Evolutionary conservation across 2,797 vertebrate genomes (phyloP).

Genomic region (Heteromormyrus szaboi): DNA sequence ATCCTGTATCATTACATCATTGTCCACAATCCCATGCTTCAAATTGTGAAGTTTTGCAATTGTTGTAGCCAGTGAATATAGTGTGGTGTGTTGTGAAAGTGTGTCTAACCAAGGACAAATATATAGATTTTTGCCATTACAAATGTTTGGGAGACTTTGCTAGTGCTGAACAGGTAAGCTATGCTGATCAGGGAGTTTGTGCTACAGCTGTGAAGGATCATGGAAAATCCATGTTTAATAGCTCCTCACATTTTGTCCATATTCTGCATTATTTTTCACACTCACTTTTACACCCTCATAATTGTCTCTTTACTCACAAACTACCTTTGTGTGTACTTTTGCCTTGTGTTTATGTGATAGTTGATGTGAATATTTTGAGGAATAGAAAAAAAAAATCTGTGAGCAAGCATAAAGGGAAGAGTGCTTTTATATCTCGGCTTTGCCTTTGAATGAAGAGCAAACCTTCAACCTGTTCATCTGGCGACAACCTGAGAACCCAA

Average conservation of each 20-base stretch:
- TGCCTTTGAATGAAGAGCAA: background rate
- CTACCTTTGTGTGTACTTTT: background rate
- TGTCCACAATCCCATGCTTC: background rate
- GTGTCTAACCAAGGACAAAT: slow-evolving; percentile 42
- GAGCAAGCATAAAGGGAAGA: background rate
- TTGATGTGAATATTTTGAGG: background rate
- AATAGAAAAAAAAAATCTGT: background rate
- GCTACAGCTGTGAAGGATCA: background rate
- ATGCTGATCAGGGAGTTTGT: slow-evolving; percentile 9
- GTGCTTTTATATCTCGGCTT: background rate
- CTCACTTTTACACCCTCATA: background rate
- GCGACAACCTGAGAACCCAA: background rate
- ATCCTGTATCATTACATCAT: background rate
- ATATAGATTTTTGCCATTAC: slow-evolving; percentile 31
- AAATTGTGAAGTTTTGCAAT: background rate
- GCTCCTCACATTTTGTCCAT: background rate
- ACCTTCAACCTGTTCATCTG: background rate
- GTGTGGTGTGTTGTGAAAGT: slow-evolving; percentile 30
- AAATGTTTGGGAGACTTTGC: background rate
- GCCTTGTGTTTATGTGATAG: background rate
- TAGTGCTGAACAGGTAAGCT: slow-evolving; percentile 22
- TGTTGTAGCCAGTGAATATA: background rate
- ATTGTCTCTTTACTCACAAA: slow-evolving; percentile 6
- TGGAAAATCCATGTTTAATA: background rate
- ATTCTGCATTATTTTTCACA: background rate